A percentile compares a stretch with the other conserved stretches of the same genome.
Conservation (phyloP, 1,140 invertebrate genomes). For the Drosophila suzukii region DNA sequence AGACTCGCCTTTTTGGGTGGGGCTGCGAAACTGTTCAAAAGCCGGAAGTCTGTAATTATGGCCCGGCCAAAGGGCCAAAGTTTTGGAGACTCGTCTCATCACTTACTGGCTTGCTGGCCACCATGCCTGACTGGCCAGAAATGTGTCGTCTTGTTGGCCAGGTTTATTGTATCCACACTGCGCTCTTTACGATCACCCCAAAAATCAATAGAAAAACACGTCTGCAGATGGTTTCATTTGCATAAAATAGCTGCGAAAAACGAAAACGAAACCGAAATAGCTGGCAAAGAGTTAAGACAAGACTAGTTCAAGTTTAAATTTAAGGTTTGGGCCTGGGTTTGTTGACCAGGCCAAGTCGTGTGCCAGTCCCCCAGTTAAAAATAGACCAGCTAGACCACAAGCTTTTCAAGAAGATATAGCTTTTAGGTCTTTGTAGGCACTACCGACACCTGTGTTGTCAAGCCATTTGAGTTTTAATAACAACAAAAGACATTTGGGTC, state of each 20-base stretch:
- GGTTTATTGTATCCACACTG: constrained; percentile 22
- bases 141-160: constrained; percentile 33
- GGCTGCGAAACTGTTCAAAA: constrained; percentile 44
- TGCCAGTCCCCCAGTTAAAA: constrained; percentile 40
- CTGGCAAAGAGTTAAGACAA: constrained; percentile 15
- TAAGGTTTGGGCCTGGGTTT: constrained; percentile 39
- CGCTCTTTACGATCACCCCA: constrained; percentile 30
- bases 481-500: too few species aligned
- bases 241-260: constrained; percentile 31
- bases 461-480: not conserved
- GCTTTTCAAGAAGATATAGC: not conserved
- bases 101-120: constrained; percentile 19
- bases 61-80: constrained; percentile 57
- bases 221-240: constrained; percentile 26
- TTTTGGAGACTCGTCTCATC: constrained; percentile 28
- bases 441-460: not conserved
- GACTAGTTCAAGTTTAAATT: constrained; percentile 63
- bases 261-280: constrained; percentile 17
- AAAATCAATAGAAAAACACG: constrained; percentile 34
- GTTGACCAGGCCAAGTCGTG: constrained; percentile 54
- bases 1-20: constrained; percentile 30
- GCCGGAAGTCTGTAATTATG: constrained; percentile 78
- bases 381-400: not conserved
- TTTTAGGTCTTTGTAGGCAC: not conserved
- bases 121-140: constrained; percentile 49